Conservation (phyloP, 2,113 vertebrate species). For the Pachyramphus minor region DNA sequence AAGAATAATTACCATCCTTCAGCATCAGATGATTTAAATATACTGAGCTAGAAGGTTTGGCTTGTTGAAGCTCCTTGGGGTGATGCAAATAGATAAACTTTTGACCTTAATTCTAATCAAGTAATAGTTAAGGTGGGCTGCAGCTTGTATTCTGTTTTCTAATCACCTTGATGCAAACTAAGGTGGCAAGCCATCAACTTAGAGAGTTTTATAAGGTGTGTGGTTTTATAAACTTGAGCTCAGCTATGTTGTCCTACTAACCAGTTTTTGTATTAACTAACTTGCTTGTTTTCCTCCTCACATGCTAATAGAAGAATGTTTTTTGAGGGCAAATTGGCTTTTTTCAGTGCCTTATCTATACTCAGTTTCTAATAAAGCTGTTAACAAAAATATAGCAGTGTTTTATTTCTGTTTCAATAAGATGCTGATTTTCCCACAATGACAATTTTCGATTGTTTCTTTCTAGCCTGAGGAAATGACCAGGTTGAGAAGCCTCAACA, state of each 20-base stretch:
- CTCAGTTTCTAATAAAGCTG: neutral
- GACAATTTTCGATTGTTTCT: constrained; percentile 68
- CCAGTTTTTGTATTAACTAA: neutral
- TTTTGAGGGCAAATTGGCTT: neutral
- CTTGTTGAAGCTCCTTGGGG: neutral
- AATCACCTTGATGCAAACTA: neutral
- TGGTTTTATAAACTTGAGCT: neutral
- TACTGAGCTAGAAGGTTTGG: neutral
- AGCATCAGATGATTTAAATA: neutral
- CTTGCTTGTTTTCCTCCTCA: neutral
- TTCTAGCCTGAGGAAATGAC: constrained; percentile 97
- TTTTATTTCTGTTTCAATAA: constrained; percentile 4
- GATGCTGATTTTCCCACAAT: constrained; percentile 62
- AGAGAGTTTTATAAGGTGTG: neutral
- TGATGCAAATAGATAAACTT: neutral
- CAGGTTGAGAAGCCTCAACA: constrained; percentile 90
- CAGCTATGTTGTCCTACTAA: neutral
- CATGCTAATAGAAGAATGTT: neutral
- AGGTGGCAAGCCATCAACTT: neutral
- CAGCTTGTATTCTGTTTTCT: neutral
- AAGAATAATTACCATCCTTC: neutral
- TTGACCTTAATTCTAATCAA: neutral
- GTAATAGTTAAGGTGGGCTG: neutral
- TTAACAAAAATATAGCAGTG: neutral
- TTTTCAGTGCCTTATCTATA: neutral